Percentiles rank a stretch among this genome's conserved stretches.
Conservation (phyloP, 2,797 vertebrate genomes). For the Sebastes jordani region DNA sequence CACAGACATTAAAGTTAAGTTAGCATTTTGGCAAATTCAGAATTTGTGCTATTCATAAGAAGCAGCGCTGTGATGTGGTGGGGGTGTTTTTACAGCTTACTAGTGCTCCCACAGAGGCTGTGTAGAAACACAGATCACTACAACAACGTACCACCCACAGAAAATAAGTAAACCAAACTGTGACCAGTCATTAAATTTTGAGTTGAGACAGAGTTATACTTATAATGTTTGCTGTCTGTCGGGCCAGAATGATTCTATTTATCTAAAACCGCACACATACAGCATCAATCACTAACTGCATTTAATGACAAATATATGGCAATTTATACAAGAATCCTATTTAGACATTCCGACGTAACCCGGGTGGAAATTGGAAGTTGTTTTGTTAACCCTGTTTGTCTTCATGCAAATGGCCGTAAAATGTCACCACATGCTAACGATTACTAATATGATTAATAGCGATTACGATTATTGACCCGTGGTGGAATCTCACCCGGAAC, state of each 20-base stretch:
- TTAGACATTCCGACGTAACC: not conserved
- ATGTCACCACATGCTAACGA: slow-evolving; percentile 23
- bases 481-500: not conserved
- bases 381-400: not conserved
- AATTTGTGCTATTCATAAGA: slow-evolving; percentile 32
- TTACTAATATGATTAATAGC: slow-evolving; percentile 18
- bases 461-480: not conserved
- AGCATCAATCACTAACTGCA: slow-evolving; percentile 5
- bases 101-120: slow-evolving; percentile 31
- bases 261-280: slow-evolving; percentile 1
- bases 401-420: slow-evolving; percentile 1
- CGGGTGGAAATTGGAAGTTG: not conserved
- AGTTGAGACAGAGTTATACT: slow-evolving; percentile 12
- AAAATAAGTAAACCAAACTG: slow-evolving; percentile 48
- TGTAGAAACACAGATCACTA: slow-evolving; percentile 50
- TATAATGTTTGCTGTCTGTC: slow-evolving; percentile 3
- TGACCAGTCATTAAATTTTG: slow-evolving; percentile 40
- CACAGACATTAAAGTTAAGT: not conserved
- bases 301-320: slow-evolving; percentile 11
- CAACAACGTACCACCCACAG: slow-evolving; percentile 45
- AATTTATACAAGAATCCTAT: not conserved
- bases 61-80: slow-evolving; percentile 40
- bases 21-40: slow-evolving; percentile 17
- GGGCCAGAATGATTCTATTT: slow-evolving; percentile 4
- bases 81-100: slow-evolving; percentile 48